Conservation (phyloP, 2,113 vertebrate genomes). For the Brachypteracias leptosomus region DNA sequence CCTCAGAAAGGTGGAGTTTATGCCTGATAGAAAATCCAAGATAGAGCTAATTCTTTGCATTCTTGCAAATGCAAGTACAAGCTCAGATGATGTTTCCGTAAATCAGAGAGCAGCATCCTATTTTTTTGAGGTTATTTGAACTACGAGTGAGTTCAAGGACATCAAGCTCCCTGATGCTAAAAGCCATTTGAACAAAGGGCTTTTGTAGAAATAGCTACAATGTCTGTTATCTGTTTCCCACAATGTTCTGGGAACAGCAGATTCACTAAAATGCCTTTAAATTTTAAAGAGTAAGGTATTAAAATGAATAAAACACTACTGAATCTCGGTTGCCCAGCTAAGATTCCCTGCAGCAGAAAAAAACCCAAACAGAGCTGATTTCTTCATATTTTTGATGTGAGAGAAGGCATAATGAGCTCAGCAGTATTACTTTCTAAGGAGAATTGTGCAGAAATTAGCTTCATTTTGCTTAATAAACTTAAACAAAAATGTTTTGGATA, state of each 20-base stretch:
- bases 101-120: not conserved
- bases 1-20: not conserved
- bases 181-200: not conserved
- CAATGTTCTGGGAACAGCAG: not conserved
- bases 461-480: slow-evolving; percentile 9
- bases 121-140: not conserved
- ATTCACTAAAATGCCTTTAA: slow-evolving; percentile 27
- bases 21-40: not conserved
- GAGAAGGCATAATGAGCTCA: not conserved
- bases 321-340: not conserved
- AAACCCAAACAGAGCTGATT: not conserved
- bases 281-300: slow-evolving; percentile 24
- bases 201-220: not conserved
- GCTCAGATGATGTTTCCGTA: not conserved
- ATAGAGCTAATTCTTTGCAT: not conserved
- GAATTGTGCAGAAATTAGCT: not conserved
- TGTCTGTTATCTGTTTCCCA: not conserved
- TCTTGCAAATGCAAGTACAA: not conserved
- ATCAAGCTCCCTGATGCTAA: not conserved
- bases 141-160: not conserved
- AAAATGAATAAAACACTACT: slow-evolving; percentile 25
- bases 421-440: not conserved
- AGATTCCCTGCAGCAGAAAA: slow-evolving; percentile 4
- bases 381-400: slow-evolving; percentile 2
- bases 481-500: not conserved